Evolutionary conservation across 2,888 invertebrate genomes (phyloP), one percentile per base, ranked within the genome.

Genomic region (Sinelater perroti): DNA sequence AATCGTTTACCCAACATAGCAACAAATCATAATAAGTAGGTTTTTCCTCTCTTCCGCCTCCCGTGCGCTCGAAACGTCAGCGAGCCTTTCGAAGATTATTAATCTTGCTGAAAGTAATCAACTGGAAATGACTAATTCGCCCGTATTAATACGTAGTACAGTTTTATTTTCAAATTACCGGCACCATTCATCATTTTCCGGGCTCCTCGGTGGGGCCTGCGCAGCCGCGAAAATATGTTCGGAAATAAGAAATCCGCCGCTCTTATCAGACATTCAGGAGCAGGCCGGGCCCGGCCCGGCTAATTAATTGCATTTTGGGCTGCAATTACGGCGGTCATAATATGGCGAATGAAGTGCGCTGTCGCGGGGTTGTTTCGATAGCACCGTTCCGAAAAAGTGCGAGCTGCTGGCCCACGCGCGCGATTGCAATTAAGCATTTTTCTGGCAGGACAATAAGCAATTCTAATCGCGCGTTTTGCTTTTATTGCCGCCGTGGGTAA

Each of bases 291-390:
- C n/a, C n/a, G n/a, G n/a, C n/a, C n/a, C n/a, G n/a, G n/a, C n/a
- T n/a, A n/a, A 54, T 46, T 54, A 54, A 47, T 54, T 47, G 54
- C 54, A 54, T 54, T 46, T 54, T 46, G 33, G 47, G 47, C 46
- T 54, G 45, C 35, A 49, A 49, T 49, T 49, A 49, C 18, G 36
- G 49, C 36, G 49, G 36, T 24, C 36, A 35, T 36, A 49, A 26
- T 35, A 24, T 35, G 35, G 31, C 49, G 31, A 33, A 36, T 49
- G 49, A 24, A 49, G n/a, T n/a, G n/a, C n/a, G n/a, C n/a, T n/a
- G n/a, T n/a, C n/a, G n/a, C n/a, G n/a, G n/a, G n/a, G n/a, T n/a
- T n/a, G n/a, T n/a, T n/a, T n/a, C n/a, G n/a, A n/a, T n/a, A n/a
- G n/a, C n/a, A n/a, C n/a, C n/a, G n/a, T n/a, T n/a, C n/a, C n/a